phyloP scores from a whole-genome alignment of 2,888 invertebrate genomes.

The Sthenelais limicola region DNA sequence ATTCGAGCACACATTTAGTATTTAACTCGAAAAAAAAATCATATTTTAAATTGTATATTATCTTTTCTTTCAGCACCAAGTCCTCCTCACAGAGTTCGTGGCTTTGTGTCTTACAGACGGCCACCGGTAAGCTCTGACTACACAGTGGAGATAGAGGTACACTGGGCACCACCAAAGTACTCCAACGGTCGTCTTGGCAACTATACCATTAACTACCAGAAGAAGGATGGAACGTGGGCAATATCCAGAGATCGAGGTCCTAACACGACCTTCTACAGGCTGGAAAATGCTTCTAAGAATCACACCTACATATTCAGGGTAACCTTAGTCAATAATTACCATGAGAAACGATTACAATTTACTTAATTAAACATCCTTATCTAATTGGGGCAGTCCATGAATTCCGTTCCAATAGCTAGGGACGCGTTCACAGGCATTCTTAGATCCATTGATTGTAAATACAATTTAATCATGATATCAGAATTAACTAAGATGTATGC shows the following conservation, averaged over 20 bases:
- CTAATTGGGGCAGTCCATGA: too few species aligned
- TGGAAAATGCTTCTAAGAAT: not conserved
- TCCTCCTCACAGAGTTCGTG: slow-evolving; percentile 81
- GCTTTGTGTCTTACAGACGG: slow-evolving; percentile 78
- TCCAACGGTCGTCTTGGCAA: slow-evolving; percentile 83
- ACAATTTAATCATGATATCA: too few species aligned
- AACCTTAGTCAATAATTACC: too few species aligned
- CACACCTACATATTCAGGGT: slow-evolving; percentile 15
- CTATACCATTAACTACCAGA: slow-evolving; percentile 76
- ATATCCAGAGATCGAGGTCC: not conserved
- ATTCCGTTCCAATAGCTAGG: too few species aligned
- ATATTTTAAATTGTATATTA: too few species aligned
- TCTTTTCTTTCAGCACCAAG: slow-evolving; percentile 77
- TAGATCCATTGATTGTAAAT: too few species aligned
- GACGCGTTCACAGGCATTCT: too few species aligned
- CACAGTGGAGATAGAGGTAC: slow-evolving; percentile 77
- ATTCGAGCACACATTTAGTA: too few species aligned
- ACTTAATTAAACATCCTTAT: too few species aligned
- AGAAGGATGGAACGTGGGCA: slow-evolving; percentile 1
- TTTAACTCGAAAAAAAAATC: too few species aligned
- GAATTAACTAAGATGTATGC: too few species aligned
- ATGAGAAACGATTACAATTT: too few species aligned
- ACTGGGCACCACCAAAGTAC: slow-evolving; percentile 85
- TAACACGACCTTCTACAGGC: not conserved
- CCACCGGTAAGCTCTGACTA: slow-evolving; percentile 56